Percentiles rank a stretch among this genome's conserved stretches.
Evolutionary conservation across 2,888 invertebrate genomes (phyloP).

Genomic region (Caenorhabditis drosophilae): DNA sequence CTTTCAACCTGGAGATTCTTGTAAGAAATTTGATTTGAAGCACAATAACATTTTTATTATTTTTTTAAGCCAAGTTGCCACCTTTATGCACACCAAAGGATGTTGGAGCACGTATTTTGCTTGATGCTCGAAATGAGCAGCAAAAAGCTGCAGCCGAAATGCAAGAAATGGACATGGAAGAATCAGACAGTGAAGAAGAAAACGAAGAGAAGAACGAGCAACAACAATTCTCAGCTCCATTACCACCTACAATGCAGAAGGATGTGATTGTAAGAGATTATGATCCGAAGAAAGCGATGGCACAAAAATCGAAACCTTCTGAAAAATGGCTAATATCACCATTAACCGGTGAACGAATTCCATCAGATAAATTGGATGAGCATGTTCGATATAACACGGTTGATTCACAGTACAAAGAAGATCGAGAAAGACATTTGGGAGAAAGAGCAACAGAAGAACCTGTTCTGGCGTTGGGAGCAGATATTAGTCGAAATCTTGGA

Average conservation of each 20-base stretch:
- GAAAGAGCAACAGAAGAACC: constrained; percentile 77
- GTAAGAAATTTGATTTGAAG: constrained; percentile 69
- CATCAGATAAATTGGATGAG: constrained; percentile 93
- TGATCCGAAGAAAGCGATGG: constrained; percentile 84
- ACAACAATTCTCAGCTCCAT: constrained; percentile 74
- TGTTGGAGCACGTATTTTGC: constrained; percentile 72
- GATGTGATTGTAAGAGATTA: constrained; percentile 74
- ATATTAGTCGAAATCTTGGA: constrained; percentile 87
- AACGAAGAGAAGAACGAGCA: constrained; percentile 22
- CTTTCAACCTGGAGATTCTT: constrained; percentile 92
- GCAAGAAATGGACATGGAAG: constrained; percentile 68
- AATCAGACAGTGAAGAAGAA: constrained; percentile 62
- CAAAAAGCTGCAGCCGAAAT: constrained; percentile 58
- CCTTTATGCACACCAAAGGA: constrained; percentile 73
- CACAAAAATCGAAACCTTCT: constrained; percentile 12
- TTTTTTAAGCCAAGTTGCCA: constrained; percentile 70
- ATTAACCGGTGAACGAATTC: constrained; percentile 95
- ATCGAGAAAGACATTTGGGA: constrained; percentile 81
- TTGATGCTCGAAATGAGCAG: constrained; percentile 70
- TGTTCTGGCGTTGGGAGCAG: constrained; percentile 81
- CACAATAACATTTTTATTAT: not conserved
- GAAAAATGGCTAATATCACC: constrained; percentile 89
- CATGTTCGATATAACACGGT: constrained; percentile 81
- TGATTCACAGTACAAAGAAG: constrained; percentile 79
- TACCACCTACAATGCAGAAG: constrained; percentile 49